phyloP scores from a whole-genome alignment of 2,888 invertebrate genomes.

The Agrotis clavis region DNA sequence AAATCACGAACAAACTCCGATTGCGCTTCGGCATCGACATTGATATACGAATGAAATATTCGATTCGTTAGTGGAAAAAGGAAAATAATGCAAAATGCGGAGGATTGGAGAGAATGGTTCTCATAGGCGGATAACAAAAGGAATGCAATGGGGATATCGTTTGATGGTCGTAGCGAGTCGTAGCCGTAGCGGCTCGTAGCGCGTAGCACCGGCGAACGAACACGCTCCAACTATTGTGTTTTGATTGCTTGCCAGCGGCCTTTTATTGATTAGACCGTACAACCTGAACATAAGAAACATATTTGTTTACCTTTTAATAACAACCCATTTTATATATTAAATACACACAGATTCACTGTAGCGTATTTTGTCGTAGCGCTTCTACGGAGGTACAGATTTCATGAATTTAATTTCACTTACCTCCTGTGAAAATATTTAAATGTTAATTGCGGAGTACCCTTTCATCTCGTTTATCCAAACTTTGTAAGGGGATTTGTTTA shows the following conservation, averaged over 20 bases:
- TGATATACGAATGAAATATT: slow-evolving; percentile 84
- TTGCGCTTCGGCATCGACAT: slow-evolving; percentile 76
- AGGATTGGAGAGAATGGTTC: slow-evolving; percentile 84
- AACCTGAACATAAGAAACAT: slow-evolving; percentile 44
- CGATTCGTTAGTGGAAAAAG: slow-evolving; percentile 88
- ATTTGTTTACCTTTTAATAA: slow-evolving; percentile 47
- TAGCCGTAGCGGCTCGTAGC: slow-evolving; percentile 72
- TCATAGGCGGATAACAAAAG: slow-evolving; percentile 87
- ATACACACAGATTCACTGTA: slow-evolving; percentile 59
- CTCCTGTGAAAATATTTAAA: slow-evolving; percentile 74
- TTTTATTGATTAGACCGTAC: slow-evolving; percentile 73
- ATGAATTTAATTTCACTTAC: slow-evolving; percentile 71
- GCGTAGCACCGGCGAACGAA: slow-evolving; percentile 71
- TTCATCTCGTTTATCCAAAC: slow-evolving; percentile 79
- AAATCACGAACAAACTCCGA: slow-evolving; percentile 65
- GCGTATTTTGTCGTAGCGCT: slow-evolving; percentile 47
- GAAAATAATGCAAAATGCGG: slow-evolving; percentile 86
- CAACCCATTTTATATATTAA: slow-evolving; percentile 42
- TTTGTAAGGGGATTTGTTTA: slow-evolving; percentile 80
- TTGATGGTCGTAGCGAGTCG: slow-evolving; percentile 78
- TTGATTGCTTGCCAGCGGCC: slow-evolving; percentile 80
- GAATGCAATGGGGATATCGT: slow-evolving; percentile 85
- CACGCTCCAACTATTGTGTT: slow-evolving; percentile 77
- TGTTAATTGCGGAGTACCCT: slow-evolving; percentile 77
- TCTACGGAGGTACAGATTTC: slow-evolving; percentile 62